phyloP scores from a whole-genome alignment of 2,888 invertebrate species.

The Odontothrips loti region DNA sequence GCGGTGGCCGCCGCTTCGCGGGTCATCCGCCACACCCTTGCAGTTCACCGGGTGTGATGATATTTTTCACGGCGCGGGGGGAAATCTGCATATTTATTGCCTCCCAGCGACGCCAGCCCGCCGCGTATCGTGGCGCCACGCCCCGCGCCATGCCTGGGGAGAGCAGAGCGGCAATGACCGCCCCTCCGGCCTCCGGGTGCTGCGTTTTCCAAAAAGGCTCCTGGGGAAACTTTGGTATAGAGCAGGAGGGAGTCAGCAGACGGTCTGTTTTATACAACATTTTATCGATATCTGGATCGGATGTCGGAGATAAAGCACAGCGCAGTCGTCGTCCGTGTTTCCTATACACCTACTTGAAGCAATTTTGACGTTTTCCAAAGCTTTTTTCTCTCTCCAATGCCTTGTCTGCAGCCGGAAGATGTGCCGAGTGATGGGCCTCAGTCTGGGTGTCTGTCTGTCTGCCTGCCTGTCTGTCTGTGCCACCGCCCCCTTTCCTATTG shows the following conservation, averaged over 20 bases:
- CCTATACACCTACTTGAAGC: too few relatives aligned
- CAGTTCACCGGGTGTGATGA: too few relatives aligned
- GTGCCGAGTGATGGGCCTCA: too few relatives aligned
- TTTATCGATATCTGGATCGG: too few relatives aligned
- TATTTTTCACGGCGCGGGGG: neutral
- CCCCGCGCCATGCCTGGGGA: too few relatives aligned
- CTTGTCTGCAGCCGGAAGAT: neutral
- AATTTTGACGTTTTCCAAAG: neutral
- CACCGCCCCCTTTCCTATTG: neutral
- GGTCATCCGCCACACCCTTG: too few relatives aligned
- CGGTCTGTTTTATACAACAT: neutral
- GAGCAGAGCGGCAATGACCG: neutral
- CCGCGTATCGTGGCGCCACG: too few relatives aligned
- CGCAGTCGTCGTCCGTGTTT: too few relatives aligned
- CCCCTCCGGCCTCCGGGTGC: neutral
- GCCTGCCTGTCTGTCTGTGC: neutral
- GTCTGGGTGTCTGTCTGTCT: neutral
- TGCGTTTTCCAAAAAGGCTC: neutral
- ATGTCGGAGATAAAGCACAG: too few relatives aligned
- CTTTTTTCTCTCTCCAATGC: neutral
- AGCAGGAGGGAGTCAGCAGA: neutral
- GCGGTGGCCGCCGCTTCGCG: too few relatives aligned
- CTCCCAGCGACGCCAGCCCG: neutral
- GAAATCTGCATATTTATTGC: conserved; percentile 1
- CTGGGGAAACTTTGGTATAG: too few relatives aligned